Evolutionary conservation across 2,797 vertebrate genomes (phyloP), one percentile per base, ranked within the genome.

Genomic region (Hozukius guyotensis): DNA sequence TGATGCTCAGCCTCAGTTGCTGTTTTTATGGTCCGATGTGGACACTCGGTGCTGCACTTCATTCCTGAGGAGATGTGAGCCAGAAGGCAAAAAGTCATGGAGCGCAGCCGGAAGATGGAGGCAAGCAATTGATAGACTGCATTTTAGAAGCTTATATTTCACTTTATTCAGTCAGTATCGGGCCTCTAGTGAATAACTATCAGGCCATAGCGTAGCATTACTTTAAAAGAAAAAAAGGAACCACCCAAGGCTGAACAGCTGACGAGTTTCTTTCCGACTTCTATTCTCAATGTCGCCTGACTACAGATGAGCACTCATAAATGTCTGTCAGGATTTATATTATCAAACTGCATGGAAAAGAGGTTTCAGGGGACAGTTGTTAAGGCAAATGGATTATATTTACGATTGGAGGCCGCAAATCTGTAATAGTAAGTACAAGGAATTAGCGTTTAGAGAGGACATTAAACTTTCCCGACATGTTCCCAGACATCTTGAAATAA

Each of bases 81-180:
- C 90, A 89, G 78, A 87, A 91, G 92, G 93, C 84, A 69, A 88
- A 86, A 88, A 93, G 88, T 91, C 91, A 88, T 82, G 80, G 91
- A 91, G 92, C 86, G 72, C 57, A 85, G 83, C 80, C 65, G 27
- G 70, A 88, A 89, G 83, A 91, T 62, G 80, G 83, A 83, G 83
- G 72, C 70, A 78, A 86, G 89, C 81, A 91, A 94, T 93, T 94
- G 92, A 94, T 94, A 89, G 90, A 94, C 83, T 88, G 91, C 89
- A 87, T 95, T 94, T 94, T 80, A 91, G 91, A 89, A 93, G 84
- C 90, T 93, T 94, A 90, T 93, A 93, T 94, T 94, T 96, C 92
- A 94, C 91, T 92, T 91, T 87, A 91, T 90, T 92, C 91, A 92
- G 89, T 88, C 86, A 74, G 80, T 84, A 92, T 84, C 84, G 83